Conservation (phyloP, 2,113 vertebrate species). For the Malaclemys terrapin region DNA sequence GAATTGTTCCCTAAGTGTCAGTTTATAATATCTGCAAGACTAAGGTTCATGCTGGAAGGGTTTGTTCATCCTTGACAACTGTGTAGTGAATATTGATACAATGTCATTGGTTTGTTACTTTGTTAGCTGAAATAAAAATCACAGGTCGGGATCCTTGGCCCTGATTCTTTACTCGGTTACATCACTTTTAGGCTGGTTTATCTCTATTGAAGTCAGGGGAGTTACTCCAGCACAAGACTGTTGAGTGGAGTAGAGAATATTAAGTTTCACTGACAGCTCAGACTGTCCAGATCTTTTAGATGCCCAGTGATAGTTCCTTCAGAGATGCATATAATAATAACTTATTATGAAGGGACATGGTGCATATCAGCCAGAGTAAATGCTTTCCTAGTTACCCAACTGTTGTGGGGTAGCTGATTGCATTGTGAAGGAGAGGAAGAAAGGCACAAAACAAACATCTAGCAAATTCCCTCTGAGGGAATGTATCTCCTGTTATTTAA, state of each 20-base stretch:
- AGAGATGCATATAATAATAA: background rate
- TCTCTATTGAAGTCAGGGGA: background rate
- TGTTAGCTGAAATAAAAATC: background rate
- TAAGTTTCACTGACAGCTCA: background rate
- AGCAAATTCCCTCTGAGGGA: background rate
- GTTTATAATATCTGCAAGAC: background rate
- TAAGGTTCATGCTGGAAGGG: background rate
- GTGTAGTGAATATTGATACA: background rate
- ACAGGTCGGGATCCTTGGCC: background rate
- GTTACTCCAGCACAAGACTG: background rate
- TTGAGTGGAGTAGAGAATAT: background rate
- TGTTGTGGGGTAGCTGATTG: background rate
- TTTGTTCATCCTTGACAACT: background rate
- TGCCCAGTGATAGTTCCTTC: background rate
- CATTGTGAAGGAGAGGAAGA: background rate
- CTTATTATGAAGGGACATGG: background rate
- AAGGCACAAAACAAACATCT: background rate
- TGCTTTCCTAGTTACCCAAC: background rate
- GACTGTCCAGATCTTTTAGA: background rate
- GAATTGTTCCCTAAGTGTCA: background rate
- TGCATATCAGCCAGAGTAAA: background rate
- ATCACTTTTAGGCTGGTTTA: background rate
- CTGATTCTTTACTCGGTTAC: background rate
- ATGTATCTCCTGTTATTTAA: background rate
- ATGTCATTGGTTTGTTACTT: background rate